A percentile compares a stretch with the other conserved stretches of the same genome.
These are phyloP conservation scores for Bellardia pandia DNA, from an alignment of 2,888 invertebrate genomes.

Conservation along the genomic window DNA sequence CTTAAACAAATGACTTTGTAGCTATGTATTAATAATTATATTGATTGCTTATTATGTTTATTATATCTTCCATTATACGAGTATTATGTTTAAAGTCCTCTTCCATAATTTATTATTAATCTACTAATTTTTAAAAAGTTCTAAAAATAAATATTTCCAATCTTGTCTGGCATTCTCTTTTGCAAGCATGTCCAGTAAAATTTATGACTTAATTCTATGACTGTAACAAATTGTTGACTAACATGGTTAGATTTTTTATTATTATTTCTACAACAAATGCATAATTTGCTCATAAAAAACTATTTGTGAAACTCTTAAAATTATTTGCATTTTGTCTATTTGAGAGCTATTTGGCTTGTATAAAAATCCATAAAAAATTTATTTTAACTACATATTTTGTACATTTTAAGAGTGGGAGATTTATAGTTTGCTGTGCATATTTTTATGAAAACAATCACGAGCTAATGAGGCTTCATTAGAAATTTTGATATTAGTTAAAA, in stretches of 20 bases:
- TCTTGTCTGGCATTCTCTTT: too few relatives aligned
- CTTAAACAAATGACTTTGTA: too few relatives aligned
- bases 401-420: neutral
- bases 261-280: neutral
- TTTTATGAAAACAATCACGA: neutral
- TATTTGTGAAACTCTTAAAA: neutral
- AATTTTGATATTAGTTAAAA: neutral
- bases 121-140: too few relatives aligned
- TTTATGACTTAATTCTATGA: neutral
- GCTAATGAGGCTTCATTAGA: neutral
- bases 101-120: too few relatives aligned
- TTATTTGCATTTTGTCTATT: constrained; percentile 1
- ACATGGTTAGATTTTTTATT: neutral
- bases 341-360: neutral
- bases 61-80: too few relatives aligned
- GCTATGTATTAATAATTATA: too few relatives aligned
- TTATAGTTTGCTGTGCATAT: neutral
- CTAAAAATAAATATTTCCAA: too few relatives aligned
- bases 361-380: neutral
- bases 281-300: constrained; percentile 7
- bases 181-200: neutral
- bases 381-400: neutral
- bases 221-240: neutral
- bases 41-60: too few relatives aligned
- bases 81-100: too few relatives aligned